A percentile compares a stretch with the other conserved stretches of the same genome.
These are phyloP conservation scores for Sciurus niger DNA, from an alignment of 2,113 vertebrate species.

Conservation along the genomic window DNA sequence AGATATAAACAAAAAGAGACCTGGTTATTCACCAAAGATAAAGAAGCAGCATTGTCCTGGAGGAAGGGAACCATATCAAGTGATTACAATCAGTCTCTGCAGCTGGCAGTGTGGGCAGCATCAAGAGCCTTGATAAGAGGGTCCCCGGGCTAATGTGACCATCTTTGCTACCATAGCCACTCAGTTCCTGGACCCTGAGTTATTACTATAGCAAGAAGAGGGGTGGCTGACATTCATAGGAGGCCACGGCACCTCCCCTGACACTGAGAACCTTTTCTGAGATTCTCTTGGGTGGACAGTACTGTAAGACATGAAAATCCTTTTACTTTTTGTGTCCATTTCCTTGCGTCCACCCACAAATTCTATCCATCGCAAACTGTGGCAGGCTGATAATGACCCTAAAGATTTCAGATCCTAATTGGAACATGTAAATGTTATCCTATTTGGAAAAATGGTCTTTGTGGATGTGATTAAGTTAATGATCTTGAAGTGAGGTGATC, in stretches of 20 bases:
- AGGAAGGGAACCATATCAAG: neutral
- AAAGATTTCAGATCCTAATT: neutral
- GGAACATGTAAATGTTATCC: neutral
- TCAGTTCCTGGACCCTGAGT: neutral
- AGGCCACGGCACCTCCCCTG: neutral
- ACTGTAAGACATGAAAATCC: neutral
- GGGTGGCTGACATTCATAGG: neutral
- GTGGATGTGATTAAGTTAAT: neutral
- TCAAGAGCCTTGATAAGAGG: neutral
- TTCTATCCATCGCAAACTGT: neutral
- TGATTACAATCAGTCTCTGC: neutral
- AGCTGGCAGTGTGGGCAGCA: neutral
- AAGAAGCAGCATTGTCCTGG: neutral
- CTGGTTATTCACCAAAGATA: neutral
- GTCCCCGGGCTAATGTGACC: neutral
- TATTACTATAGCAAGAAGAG: neutral
- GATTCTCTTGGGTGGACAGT: neutral
- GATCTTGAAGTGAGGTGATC: neutral
- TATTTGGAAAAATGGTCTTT: constrained; percentile 4
- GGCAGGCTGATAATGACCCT: neutral
- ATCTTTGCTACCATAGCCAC: neutral
- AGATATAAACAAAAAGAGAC: neutral
- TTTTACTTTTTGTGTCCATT: neutral
- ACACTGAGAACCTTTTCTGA: neutral
- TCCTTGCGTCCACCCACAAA: neutral